Percentiles rank a stretch among this genome's conserved stretches.
Evolutionary conservation across 2,113 vertebrate species (phyloP).

Genomic region (Irena cyanogastra): DNA sequence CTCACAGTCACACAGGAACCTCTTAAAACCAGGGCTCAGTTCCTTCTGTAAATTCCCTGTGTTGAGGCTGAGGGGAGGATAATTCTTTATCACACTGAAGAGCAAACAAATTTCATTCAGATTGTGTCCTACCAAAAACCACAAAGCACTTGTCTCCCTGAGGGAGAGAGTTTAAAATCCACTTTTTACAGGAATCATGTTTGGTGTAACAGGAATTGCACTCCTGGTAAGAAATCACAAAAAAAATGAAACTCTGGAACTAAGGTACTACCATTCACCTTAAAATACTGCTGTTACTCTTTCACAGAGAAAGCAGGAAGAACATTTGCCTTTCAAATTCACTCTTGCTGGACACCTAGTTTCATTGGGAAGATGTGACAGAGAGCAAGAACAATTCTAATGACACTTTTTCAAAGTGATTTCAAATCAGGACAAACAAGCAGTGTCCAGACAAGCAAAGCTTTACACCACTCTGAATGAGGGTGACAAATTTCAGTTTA

Average conservation of each 20-base stretch:
- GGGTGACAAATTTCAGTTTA: not conserved
- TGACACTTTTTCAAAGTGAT: not conserved
- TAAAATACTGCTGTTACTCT: not conserved
- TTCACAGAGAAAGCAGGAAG: not conserved
- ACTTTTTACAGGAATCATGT: not conserved
- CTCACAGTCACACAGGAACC: not conserved
- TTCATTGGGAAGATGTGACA: not conserved
- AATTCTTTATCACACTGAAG: not conserved
- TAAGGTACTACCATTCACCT: not conserved
- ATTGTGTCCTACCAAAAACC: not conserved
- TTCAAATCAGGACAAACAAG: not conserved
- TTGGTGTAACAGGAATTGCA: not conserved
- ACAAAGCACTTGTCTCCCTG: not conserved
- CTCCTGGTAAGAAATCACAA: not conserved
- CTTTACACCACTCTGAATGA: not conserved
- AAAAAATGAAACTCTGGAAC: not conserved
- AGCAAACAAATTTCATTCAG: not conserved
- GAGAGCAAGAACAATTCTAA: not conserved
- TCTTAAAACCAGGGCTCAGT: not conserved
- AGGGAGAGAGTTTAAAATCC: not conserved
- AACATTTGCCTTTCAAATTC: not conserved
- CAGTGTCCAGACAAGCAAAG: not conserved
- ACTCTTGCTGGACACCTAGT: not conserved
- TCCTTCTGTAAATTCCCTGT: not conserved
- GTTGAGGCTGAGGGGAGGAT: not conserved